Conservation (phyloP, 2,113 vertebrate genomes). For the Pleuronectes platessa region DNA sequence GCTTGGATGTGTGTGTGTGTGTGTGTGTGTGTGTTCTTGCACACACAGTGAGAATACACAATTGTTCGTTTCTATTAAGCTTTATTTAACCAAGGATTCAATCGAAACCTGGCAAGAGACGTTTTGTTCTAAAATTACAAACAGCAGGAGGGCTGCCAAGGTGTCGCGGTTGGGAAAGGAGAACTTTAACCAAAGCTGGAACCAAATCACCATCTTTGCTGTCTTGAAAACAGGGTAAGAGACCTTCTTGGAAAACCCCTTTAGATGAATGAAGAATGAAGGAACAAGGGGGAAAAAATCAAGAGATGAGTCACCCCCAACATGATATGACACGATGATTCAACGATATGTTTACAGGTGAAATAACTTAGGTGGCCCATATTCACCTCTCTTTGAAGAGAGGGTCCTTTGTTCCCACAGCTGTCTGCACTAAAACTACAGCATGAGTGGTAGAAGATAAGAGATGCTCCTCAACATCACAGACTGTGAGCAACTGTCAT, state of each 20-base stretch:
- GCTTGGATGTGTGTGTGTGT: background rate
- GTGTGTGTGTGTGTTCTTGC: background rate
- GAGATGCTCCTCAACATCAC: constrained; percentile 48
- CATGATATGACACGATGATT: constrained; percentile 43
- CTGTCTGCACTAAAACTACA: constrained; percentile 51
- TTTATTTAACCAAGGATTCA: constrained; percentile 54
- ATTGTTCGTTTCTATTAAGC: constrained; percentile 47
- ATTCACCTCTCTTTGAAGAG: constrained; percentile 59
- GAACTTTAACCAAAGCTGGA: constrained; percentile 12
- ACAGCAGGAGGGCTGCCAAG: constrained; percentile 42
- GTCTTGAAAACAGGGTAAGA: constrained; percentile 1
- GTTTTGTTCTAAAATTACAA: constrained; percentile 57
- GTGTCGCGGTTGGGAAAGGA: constrained; percentile 34
- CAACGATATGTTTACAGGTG: constrained; percentile 42
- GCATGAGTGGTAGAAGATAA: constrained; percentile 47
- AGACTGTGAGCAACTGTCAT: constrained; percentile 38
- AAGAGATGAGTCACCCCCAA: constrained; percentile 43
- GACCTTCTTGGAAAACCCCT: constrained; percentile 8
- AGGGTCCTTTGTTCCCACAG: constrained; percentile 60
- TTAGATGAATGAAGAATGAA: constrained; percentile 18
- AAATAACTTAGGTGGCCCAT: constrained; percentile 58
- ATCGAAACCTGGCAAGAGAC: constrained; percentile 43
- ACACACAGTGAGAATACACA: constrained; percentile 12
- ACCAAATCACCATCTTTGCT: constrained; percentile 16
- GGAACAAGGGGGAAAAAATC: background rate